Evolutionary conservation across 2,113 vertebrate species (phyloP), one percentile per base, ranked within the genome.

Genomic region (Benitochromis conjunctus): DNA sequence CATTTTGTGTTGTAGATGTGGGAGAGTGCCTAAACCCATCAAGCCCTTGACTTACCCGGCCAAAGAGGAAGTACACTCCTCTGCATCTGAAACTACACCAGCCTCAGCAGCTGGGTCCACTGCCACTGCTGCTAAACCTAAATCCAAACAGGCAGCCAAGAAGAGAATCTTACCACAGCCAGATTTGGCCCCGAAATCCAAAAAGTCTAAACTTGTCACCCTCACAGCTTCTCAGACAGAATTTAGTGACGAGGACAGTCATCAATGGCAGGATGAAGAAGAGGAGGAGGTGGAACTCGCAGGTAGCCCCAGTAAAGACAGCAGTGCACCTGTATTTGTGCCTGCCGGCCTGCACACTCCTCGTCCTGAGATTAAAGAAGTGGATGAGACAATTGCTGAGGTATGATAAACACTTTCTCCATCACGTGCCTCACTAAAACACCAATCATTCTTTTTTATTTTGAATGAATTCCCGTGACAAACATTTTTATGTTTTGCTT

Each of bases 341-440:
- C 97, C 98, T 13, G 81, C 96, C 71, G 95, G 97, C 83, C 96
- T 99, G 76, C 96, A 97, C 71, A 97, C 97, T 71, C 96, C 96
- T 31, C 95, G 91, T 21, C 93, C 95, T 36, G 34, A 97, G 87
- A 84, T 96, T 66, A 41, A 96, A 84, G 96, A 97, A 84, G 97
- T 98, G 85, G 96, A 98, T 71, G 98, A 98, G 94, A 97, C 96
- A 0, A 94, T 98, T 96, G 97, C 98, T 91, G 98, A 99, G 98
- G 98, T 99, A 95, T 16, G 57, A 31, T 5, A 34, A 10, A 51
- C 18, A 5, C 1, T 51, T 46, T 51, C 38, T 58, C n/a, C 4
- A 18, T 74, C 10, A 21, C 21, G n/a, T 36, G 9, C 21, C 64
- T 6, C 21, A 41, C 5, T 13, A 9, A 71, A 86, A 79, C 26